Conservation (phyloP, 2,888 invertebrate genomes). For the Tyria jacobaeae region DNA sequence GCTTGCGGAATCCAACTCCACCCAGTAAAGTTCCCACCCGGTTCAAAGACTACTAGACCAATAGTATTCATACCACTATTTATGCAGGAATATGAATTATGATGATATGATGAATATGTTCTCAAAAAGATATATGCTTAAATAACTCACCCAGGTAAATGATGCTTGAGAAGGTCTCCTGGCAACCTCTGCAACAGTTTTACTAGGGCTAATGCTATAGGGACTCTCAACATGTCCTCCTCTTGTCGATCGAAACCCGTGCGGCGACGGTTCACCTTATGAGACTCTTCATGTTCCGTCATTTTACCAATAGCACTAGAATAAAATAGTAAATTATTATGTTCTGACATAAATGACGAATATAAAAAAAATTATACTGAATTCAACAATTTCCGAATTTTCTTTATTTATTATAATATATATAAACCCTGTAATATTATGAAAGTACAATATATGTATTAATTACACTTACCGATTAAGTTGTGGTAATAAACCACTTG, state of each 20-base stretch:
- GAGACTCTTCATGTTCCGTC: constrained; percentile 91
- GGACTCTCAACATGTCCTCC: constrained; percentile 95
- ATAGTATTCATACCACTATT: too few relatives aligned
- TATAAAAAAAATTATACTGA: too few relatives aligned
- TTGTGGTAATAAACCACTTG: constrained; percentile 91
- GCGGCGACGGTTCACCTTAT: constrained; percentile 91
- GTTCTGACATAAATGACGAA: too few relatives aligned
- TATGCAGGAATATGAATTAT: too few relatives aligned
- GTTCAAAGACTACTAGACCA: too few relatives aligned
- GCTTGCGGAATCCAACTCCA: too few relatives aligned
- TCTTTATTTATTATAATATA: too few relatives aligned
- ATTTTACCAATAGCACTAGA: constrained; percentile 80
- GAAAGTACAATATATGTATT: background rate
- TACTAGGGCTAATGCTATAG: constrained; percentile 96
- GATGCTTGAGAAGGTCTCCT: constrained; percentile 89
- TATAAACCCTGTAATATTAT: too few relatives aligned
- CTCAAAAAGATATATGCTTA: background rate
- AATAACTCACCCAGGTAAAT: constrained; percentile 91
- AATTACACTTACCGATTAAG: constrained; percentile 87
- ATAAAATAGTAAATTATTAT: too few relatives aligned
- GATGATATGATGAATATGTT: too few relatives aligned
- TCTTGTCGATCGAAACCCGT: constrained; percentile 92
- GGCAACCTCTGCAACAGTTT: constrained; percentile 96
- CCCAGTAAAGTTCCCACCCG: too few relatives aligned
- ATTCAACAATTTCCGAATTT: too few relatives aligned